A percentile compares a stretch with the other conserved stretches of the same genome.
Conservation (phyloP, 2,113 vertebrate species). For the Hemicordylus capensis region DNA sequence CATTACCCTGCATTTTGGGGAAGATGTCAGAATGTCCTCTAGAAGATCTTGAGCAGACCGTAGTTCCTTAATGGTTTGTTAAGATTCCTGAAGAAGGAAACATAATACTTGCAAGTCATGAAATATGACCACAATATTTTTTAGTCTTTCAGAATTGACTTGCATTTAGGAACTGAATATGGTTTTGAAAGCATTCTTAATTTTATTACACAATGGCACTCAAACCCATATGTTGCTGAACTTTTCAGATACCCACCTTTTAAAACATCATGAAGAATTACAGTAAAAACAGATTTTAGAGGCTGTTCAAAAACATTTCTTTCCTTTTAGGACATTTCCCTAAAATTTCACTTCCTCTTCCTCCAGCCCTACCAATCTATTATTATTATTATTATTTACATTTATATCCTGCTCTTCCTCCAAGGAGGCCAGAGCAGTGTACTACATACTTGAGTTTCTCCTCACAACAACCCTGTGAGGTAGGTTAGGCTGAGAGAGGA, state of each 20-base stretch:
- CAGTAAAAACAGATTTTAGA: neutral
- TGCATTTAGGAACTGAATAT: conserved; percentile 3
- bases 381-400: too few relatives aligned
- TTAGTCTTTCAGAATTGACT: neutral
- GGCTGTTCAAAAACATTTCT: neutral
- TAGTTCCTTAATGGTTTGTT: conserved; percentile 6
- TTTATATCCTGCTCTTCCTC: too few relatives aligned
- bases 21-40: conserved; percentile 61
- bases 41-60: conserved; percentile 25
- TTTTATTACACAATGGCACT: neutral
- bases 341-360: neutral
- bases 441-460: too few relatives aligned
- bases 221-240: neutral
- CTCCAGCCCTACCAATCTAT: neutral
- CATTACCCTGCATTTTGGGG: conserved; percentile 31
- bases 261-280: neutral
- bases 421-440: too few relatives aligned
- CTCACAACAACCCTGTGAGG: too few relatives aligned
- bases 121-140: conserved; percentile 10
- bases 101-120: conserved; percentile 33
- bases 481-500: too few relatives aligned
- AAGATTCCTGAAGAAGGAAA: conserved; percentile 24
- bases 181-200: neutral
- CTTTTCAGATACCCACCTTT: neutral
- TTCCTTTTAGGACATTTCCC: neutral